Evolutionary conservation across 35 echinoderm and acorn worm genomes (phyloP).

Genomic region (Eucidaris tribuloides): DNA sequence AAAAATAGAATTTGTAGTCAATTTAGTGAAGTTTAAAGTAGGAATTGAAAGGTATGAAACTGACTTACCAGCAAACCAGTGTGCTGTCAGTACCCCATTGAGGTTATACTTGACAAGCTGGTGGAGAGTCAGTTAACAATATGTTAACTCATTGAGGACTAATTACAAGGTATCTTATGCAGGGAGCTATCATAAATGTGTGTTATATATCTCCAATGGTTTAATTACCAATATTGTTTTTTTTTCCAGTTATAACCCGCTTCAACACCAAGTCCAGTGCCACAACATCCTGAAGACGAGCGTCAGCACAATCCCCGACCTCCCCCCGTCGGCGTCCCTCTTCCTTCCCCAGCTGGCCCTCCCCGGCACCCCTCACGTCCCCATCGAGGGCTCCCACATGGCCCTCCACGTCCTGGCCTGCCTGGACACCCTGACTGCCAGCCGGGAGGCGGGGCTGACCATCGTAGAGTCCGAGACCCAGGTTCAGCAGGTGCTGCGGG

Average conservation of each 20-base stretch:
- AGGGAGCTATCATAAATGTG: too few relatives aligned
- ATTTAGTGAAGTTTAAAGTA: too few relatives aligned
- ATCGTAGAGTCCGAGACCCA: slow-evolving; percentile 61
- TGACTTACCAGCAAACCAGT: too few relatives aligned
- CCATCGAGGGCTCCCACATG: slow-evolving; percentile 63
- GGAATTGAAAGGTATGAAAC: too few relatives aligned
- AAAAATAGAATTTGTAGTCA: too few relatives aligned
- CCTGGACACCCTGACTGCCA: slow-evolving; percentile 70
- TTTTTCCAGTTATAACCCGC: slow-evolving; percentile 46
- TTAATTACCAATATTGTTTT: too few relatives aligned
- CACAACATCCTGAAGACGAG: slow-evolving; percentile 56
- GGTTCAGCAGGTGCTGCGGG: slow-evolving; percentile 33
- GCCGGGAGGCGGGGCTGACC: slow-evolving; percentile 58
- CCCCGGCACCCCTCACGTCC: slow-evolving; percentile 44
- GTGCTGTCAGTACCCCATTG: too few relatives aligned
- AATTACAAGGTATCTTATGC: too few relatives aligned
- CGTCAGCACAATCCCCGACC: slow-evolving; percentile 5
- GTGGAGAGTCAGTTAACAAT: too few relatives aligned
- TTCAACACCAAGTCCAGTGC: slow-evolving; percentile 36
- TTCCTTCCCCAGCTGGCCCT: slow-evolving; percentile 80
- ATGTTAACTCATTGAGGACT: too few relatives aligned
- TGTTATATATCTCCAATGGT: too few relatives aligned
- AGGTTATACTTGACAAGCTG: too few relatives aligned
- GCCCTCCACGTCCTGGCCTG: slow-evolving; percentile 86
- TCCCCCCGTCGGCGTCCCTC: slow-evolving; percentile 54